Evolutionary conservation across 2,113 vertebrate species (phyloP), one percentile per base, ranked within the genome.

Genomic region (Lophotis ruficrista): DNA sequence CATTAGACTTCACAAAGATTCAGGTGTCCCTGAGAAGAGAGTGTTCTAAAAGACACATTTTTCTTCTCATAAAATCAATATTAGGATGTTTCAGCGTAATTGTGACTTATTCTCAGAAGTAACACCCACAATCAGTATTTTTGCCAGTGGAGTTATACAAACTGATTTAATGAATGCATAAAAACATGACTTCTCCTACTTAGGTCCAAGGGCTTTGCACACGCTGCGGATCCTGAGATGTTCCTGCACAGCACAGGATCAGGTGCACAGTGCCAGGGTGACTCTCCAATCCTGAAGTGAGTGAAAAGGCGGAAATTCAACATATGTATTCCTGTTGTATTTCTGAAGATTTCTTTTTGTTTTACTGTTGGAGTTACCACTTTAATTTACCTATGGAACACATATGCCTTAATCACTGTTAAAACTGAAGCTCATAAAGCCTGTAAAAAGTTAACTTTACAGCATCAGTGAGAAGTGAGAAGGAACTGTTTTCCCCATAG

Each of bases 161-260:
- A 92, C 11, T 0, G 2, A 54, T 89, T 30, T 0, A 0, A 47
- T 3, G 4, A 90, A 61, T 57, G 11, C 10, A 25, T 73, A 31
- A 90, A 78, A 54, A 15, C 38, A 4, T 22, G 22, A 68, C 12
- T 77, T 77, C 48, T 85, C 31, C 22, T 51, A 1, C 64, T 78
- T 43, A 82, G 22, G 25, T 78, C 23, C 33, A 50, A 64, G 17
- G 38, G 16, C 20, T 90, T 77, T 73, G 31, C 20, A 58, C 38
- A 27, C 14, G 27, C 17, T 56, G 57, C 80, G 30, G 24, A 43
- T 57, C 38, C 31, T 27, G 38, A 57, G 50, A 6, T 24, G 21
- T 33, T 80, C 45, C 17, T 57, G 16, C 28, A 33, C 24, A 69
- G 45, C 61, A 82, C 30, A 61, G 48, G 19, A 45, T 64, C 17